These are phyloP conservation scores for Selenia dentaria DNA, from an alignment of 2,888 invertebrate species.

Conservation along the genomic window DNA sequence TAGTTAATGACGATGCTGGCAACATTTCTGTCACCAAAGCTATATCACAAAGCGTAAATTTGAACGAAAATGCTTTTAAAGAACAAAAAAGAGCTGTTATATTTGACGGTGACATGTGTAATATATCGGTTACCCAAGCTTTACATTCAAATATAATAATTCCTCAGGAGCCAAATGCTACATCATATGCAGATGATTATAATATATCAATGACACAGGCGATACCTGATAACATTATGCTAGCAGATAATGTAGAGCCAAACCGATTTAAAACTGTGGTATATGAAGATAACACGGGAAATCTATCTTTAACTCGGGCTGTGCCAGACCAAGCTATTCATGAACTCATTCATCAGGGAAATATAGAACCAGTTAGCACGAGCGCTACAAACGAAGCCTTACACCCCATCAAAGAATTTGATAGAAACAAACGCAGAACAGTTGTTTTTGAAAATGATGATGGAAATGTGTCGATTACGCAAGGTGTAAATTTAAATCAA, in stretches of 20 bases:
- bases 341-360: not conserved
- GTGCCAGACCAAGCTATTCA: slow-evolving; percentile 22
- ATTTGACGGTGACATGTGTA: slow-evolving; percentile 34
- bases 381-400: not conserved
- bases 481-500: slow-evolving; percentile 23
- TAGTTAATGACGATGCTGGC: slow-evolving; percentile 1
- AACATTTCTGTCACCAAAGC: slow-evolving; percentile 29
- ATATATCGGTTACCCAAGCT: slow-evolving; percentile 48
- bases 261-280: slow-evolving; percentile 13
- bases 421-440: slow-evolving; percentile 24
- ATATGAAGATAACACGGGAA: slow-evolving; percentile 22
- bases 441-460: slow-evolving; percentile 33
- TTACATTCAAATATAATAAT: slow-evolving; percentile 36
- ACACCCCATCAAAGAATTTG: slow-evolving; percentile 2
- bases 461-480: slow-evolving; percentile 36
- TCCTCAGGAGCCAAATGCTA: slow-evolving; percentile 20
- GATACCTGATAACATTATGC: slow-evolving; percentile 19
- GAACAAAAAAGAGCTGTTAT: slow-evolving; percentile 30
- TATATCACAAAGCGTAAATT: slow-evolving; percentile 18
- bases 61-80: not conserved
- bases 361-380: not conserved
- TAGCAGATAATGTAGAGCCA: slow-evolving; percentile 1
- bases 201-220: slow-evolving; percentile 38
- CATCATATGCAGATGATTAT: slow-evolving; percentile 32
- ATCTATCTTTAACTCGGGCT: slow-evolving; percentile 44